Evolutionary conservation across 2,888 invertebrate genomes (phyloP), one percentile per base, ranked within the genome.

Genomic region (Belgica antarctica): DNA sequence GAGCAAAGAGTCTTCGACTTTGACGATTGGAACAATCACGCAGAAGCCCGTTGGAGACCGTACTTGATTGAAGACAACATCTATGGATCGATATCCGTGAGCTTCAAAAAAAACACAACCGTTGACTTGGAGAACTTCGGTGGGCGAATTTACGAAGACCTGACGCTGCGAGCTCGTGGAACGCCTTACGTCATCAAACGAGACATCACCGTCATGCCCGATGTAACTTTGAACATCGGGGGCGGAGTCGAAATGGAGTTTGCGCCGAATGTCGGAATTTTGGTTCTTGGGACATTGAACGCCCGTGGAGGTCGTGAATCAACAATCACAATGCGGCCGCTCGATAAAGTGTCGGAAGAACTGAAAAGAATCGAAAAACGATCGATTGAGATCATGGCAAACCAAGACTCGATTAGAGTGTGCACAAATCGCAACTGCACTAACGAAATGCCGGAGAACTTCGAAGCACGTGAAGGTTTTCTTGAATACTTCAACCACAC

Each of bases 21-120:
- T 79, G 96, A 99, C 78, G 97, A 98, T 78, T 99, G 99, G 98
- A 99, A 99, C 78, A 94, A 95, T 79, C 96, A 94, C 78, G 96
- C 96, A 0, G 87, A 96, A 66, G 97, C 96, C 0, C 85, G 89
- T 12, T 99, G 90, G 78, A 85, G 89, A 70, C 99, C 98, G 0
- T 98, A 88, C 78, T 83, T 96, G 71, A 84, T 89, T 0, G 88
- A 88, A 76, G 88, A 92, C 73, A 83, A 85, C 62, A 86, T 92
- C 75, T 89, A 90, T 73, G 84, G 90, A 0, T 91, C 90, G 74
- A 82, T 90, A 27, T 92, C 92, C 0, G 84, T 87, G 1, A 84
- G 87, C 0, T 87, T 86, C 77, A 85, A 84, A 70, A 82, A 84
- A 70, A 81, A 83, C 46, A 78, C 80, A n/a, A 76, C 80, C 0